Base-by-base conservation (phyloP, 2,888 invertebrate species). In the Diaphora mendica region DNA sequence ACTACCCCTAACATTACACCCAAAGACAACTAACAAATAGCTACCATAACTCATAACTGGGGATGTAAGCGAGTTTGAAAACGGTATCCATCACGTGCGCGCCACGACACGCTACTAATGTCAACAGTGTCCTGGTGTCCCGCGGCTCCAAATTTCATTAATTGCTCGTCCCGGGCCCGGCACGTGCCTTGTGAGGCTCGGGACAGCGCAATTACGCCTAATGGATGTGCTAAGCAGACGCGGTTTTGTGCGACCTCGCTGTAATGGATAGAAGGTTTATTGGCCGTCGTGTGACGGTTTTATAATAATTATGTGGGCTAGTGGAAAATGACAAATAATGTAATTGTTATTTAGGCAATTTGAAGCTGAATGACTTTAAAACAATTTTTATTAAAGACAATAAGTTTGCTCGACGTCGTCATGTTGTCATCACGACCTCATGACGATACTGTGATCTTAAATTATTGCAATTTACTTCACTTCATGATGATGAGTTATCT, bases 151-250 rank as follows among this genome's bases (percentile, higher is more conserved):
- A 86, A 85, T 85, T 85, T 84, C 83, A 83, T 83, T 84, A 85
- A 85, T 84, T 79, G 82, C 74, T 65, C 30, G 79, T 72, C 80
- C 82, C 79, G 81, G 75, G 73, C 62, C 79, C 70, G 75, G 70
- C 48, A 68, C 77, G 77, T 79, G 79, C 78, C 76, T 67, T 71
- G 67, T 72, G 62, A 39, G 74, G 69, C 77, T 78, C 78, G 80
- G 84, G 80, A 78, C 83, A 70, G 68, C 71, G 78, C 80, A 84
- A 87, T 87, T 84, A 87, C 82, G 76, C 75, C 74, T 86, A 87
- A 88, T 87, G 87, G 84, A 85, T 82, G 87, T 82, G 82, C 85
- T 86, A 83, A 87, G 85, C 86, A 85, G 78, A 81, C 81, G 80
- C 78, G 85, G 84, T 82, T 85, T 82, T 80, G 74, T 79, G 71